Evolutionary conservation across 2,888 invertebrate species (phyloP).

Genomic region (Amorpha juglandis): DNA sequence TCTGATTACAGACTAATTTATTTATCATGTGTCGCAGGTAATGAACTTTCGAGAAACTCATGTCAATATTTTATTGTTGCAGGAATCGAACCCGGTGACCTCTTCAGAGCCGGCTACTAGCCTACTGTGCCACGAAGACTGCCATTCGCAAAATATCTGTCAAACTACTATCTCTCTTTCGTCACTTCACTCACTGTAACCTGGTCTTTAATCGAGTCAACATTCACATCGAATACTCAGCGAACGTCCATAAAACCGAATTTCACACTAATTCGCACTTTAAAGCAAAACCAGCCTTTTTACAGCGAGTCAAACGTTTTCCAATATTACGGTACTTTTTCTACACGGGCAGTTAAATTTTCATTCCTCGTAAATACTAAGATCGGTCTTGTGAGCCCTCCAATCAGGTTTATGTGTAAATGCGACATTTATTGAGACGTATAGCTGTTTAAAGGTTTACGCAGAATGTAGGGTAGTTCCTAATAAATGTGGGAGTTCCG

Average conservation of each 20-base stretch:
- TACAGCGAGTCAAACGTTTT: slow-evolving; percentile 68
- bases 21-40: too few species aligned
- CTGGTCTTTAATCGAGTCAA: neutral
- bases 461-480: neutral
- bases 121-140: too few species aligned
- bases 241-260: slow-evolving; percentile 27
- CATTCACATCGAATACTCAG: neutral
- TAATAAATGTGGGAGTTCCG: neutral
- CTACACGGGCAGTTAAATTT: slow-evolving; percentile 68
- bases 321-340: slow-evolving; percentile 73
- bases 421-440: slow-evolving; percentile 62
- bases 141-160: too few species aligned
- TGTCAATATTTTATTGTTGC: too few species aligned
- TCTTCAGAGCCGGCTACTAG: too few species aligned
- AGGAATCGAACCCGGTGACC: too few species aligned
- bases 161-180: too few species aligned
- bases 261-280: slow-evolving; percentile 42
- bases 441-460: slow-evolving; percentile 45
- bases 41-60: too few species aligned
- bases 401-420: slow-evolving; percentile 75
- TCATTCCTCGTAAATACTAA: slow-evolving; percentile 71
- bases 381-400: slow-evolving; percentile 69
- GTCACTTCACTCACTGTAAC: neutral
- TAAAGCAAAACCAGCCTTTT: slow-evolving; percentile 51
- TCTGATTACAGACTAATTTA: too few species aligned